Base-by-base conservation (phyloP, 2,113 vertebrate species). In the Neodontobutis hainanensis region DNA sequence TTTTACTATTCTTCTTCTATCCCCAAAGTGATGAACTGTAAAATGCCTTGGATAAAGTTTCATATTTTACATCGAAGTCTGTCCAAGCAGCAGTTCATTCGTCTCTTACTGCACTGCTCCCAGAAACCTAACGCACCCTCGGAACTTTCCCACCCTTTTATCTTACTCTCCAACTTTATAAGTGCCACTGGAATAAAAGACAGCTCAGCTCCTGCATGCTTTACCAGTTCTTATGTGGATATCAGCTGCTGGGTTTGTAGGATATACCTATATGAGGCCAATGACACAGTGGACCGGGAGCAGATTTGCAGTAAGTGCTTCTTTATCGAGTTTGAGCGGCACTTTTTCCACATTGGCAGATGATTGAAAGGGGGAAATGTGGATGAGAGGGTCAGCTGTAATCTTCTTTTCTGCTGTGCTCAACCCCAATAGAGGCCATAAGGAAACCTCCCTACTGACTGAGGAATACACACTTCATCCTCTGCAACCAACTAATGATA, bases 281-380 rank as follows among this genome's bases (percentile, higher is more conserved):
- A 14, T 46, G 74, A 64, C 14, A 44, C 19, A 8, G 34, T 44
- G 60, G 12, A 59, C 36, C 16, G 38, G 61, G 52, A 58, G 14
- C 61, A 45, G 16, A 50, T 68, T 52, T 56, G 56, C 50, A 74
- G 59, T 44, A 56, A 71, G 65, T 63, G 9, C 3, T 7, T 63
- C 44, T 65, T 52, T 3, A 27, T 47, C 63, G n/a, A 64, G 46
- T 73, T 70, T 63, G 66, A 68, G 70, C 52, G 8, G 46, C 38
- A 8, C 27, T 11, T 67, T 51, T 64, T 60, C 42, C 51, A 45
- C 27, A 35, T 34, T 52, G 44, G 11, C 19, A 61, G 48, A 74
- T 51, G 63, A 83, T 34, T 77, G 65, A 70, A 52, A 0, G 5
- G n/a, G 50, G 62, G 61, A 15, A 2, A 1, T 34, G 44, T n/a